A percentile compares a stretch with the other conserved stretches of the same genome.
These are phyloP conservation scores for Malurus leucopterus DNA, from an alignment of 2,797 vertebrate genomes.

Conservation along the genomic window DNA sequence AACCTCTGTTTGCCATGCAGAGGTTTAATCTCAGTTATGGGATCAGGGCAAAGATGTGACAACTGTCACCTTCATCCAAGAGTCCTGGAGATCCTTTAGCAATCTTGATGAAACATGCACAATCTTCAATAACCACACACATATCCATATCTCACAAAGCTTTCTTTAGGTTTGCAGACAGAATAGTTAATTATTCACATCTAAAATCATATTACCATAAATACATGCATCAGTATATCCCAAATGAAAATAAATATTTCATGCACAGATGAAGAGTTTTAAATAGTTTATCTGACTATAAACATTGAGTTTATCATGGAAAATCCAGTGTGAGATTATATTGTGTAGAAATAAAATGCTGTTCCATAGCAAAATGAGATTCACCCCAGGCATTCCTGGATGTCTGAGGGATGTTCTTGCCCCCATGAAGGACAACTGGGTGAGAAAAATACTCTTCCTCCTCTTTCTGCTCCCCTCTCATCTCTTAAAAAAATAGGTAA, in stretches of 20 bases:
- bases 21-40: not conserved
- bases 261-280: not conserved
- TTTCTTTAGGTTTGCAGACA: not conserved
- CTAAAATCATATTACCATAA: not conserved
- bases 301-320: not conserved
- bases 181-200: not conserved
- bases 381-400: not conserved
- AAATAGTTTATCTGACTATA: not conserved
- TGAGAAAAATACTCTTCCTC: not conserved
- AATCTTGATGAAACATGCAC: not conserved
- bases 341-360: not conserved
- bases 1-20: not conserved
- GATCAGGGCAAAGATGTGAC: not conserved
- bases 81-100: not conserved
- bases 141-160: not conserved
- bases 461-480: not conserved
- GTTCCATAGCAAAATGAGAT: not conserved
- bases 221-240: not conserved
- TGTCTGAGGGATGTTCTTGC: not conserved
- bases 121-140: not conserved
- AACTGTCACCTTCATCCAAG: not conserved
- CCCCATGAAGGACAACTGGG: not conserved
- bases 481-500: no score
- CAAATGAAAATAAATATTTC: not conserved
- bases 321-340: not conserved